phyloP scores from a whole-genome alignment of 1,140 invertebrate species.

The Microplitis demolitor region DNA sequence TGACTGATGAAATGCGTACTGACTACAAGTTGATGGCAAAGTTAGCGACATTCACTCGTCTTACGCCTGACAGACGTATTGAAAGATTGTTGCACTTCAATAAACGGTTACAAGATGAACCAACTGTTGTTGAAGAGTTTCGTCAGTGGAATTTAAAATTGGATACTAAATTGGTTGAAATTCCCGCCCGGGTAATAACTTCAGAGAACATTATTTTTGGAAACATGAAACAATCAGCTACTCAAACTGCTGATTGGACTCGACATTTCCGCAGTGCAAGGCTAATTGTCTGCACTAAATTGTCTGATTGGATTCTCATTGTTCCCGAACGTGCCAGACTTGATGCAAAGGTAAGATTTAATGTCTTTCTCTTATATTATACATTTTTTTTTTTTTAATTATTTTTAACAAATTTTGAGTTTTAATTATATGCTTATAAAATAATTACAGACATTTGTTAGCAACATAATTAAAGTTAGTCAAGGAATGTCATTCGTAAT shows the following conservation, averaged over 20 bases:
- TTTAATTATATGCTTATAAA: too few relatives aligned
- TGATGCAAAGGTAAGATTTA: not conserved
- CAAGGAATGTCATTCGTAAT: slow-evolving; percentile 50
- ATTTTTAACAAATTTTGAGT: too few relatives aligned
- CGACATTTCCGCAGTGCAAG: not conserved
- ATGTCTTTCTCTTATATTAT: not conserved
- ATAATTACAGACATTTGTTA: not conserved
- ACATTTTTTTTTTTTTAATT: too few relatives aligned
- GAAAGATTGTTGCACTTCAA: slow-evolving; percentile 68
- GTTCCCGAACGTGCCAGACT: not conserved
- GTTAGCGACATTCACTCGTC: slow-evolving; percentile 68
- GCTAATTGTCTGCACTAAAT: not conserved
- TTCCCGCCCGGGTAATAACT: not conserved
- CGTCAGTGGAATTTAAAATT: slow-evolving; percentile 69
- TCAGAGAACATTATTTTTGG: not conserved
- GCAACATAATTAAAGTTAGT: not conserved
- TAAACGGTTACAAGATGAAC: slow-evolving; percentile 59
- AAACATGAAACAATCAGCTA: not conserved
- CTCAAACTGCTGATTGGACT: not conserved
- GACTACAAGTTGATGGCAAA: slow-evolving; percentile 69
- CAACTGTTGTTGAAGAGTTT: slow-evolving; percentile 64
- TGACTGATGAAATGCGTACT: slow-evolving; percentile 66
- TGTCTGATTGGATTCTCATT: slow-evolving; percentile 7
- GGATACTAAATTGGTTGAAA: slow-evolving; percentile 61
- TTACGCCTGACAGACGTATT: slow-evolving; percentile 67